Conservation (phyloP, 2,888 invertebrate species). For the Steinernema hermaphroditum region DNA sequence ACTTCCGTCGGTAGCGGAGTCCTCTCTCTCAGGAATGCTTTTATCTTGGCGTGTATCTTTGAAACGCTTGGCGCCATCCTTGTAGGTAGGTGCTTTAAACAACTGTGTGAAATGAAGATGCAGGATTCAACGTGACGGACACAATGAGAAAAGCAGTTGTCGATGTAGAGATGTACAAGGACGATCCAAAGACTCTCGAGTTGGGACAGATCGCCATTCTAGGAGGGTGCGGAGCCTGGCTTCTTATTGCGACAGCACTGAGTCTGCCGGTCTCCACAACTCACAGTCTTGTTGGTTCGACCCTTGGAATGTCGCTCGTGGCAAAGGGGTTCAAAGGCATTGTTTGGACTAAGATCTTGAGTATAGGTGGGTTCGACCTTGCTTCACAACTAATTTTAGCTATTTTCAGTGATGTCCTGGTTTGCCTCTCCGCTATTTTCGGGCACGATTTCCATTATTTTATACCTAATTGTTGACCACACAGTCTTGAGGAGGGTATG, state of each 20-base stretch:
- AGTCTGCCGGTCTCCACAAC: conserved; percentile 95
- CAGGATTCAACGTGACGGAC: conserved; percentile 86
- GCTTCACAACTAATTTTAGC: too few species aligned
- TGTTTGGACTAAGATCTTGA: conserved; percentile 80
- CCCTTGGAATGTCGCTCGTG: conserved; percentile 91
- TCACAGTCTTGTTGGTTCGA: conserved; percentile 96
- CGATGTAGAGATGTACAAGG: conserved; percentile 82
- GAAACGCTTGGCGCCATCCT: conserved; percentile 92
- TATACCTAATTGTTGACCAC: conserved; percentile 59
- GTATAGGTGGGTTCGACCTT: conserved; percentile 73
- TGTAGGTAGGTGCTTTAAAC: conserved; percentile 75
- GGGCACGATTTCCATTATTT: conserved; percentile 79
- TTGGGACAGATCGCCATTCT: conserved; percentile 87
- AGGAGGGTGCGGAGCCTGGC: conserved; percentile 84
- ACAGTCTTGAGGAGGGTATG: conserved; percentile 71
- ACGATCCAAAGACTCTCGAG: conserved; percentile 80
- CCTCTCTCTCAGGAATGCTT: conserved; percentile 82
- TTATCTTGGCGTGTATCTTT: conserved; percentile 89
- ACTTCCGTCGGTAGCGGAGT: conserved; percentile 96
- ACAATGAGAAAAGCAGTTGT: conserved; percentile 96
- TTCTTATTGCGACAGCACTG: conserved; percentile 87
- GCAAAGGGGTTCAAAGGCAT: conserved; percentile 83
- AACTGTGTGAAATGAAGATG: not conserved
- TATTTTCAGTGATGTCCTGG: conserved; percentile 81
- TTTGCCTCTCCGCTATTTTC: conserved; percentile 91